A percentile compares a stretch with the other conserved stretches of the same genome.
Evolutionary conservation across 1,140 invertebrate species (phyloP).

Genomic region (Megalopta genalis): DNA sequence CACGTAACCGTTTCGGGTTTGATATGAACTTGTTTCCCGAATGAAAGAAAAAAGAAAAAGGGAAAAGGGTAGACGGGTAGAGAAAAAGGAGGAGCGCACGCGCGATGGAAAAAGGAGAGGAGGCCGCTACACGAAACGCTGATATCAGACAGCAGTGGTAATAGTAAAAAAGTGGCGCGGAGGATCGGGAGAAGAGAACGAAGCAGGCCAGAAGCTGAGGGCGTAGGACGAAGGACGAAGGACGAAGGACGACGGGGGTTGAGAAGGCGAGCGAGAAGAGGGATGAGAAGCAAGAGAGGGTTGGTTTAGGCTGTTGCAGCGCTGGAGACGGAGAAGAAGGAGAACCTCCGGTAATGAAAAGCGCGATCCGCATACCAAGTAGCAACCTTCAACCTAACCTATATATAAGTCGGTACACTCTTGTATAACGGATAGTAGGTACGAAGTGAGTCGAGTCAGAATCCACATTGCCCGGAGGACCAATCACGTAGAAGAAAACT

Average conservation of each 20-base stretch:
- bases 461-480: constrained; percentile 56
- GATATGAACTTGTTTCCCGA: neutral
- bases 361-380: constrained; percentile 81
- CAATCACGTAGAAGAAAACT: constrained; percentile 61
- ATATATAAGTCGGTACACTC: constrained; percentile 68
- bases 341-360: constrained; percentile 81
- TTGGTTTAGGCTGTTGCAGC: constrained; percentile 80
- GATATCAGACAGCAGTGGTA: constrained; percentile 20
- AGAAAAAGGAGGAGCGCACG: neutral
- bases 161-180: constrained; percentile 21
- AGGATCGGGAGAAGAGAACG: constrained; percentile 14
- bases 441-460: constrained; percentile 59
- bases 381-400: constrained; percentile 76
- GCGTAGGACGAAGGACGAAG: constrained; percentile 29
- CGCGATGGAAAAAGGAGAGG: neutral
- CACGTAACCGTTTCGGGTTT: neutral
- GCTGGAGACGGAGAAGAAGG: constrained; percentile 69
- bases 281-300: constrained; percentile 68
- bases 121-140: constrained; percentile 26
- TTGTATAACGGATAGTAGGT: constrained; percentile 69
- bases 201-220: neutral
- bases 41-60: neutral
- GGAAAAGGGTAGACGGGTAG: neutral
- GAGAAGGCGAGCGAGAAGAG: constrained; percentile 50
- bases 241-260: constrained; percentile 16